Evolutionary conservation across 2,888 invertebrate genomes (phyloP), one percentile per base, ranked within the genome.

Genomic region (Lottia gigantea): DNA sequence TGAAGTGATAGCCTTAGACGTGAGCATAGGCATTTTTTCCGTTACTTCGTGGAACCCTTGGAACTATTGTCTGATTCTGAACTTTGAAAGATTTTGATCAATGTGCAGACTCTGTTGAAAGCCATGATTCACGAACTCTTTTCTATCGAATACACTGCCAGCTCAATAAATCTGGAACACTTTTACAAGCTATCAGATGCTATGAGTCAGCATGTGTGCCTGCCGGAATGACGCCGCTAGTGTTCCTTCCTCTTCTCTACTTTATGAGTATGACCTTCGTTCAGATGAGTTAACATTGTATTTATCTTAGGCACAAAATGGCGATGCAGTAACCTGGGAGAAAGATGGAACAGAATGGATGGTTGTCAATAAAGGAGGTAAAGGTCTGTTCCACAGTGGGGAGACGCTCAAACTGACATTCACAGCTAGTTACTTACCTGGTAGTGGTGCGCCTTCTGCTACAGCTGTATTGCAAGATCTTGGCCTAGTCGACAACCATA

Each of bases 251-350:
- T n/a, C n/a, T n/a, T n/a, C n/a, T n/a, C n/a, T n/a, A n/a, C n/a
- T n/a, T n/a, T n/a, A n/a, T n/a, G n/a, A n/a, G n/a, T 61, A 23
- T 23, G 0, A 23, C 7, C 7, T 19, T 23, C 61, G 23, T 61
- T 63, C 63, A 7, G 25, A 23, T 62, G 3, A n/a, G 25, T 26
- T 23, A 12, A 25, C 26, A 26, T 64, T 31, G 16, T 40, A 3
- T 31, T 40, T 46, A 19, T 45, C 46, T 16, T 66, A 74, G 74
- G 63, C 70, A 25, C 63, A 62, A 80, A 80, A 76, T 77, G 81
- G 80, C 15, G 76, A 78, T 25, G 74, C 77, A 11, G 74, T 81
- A 2, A 73, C 66, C 15, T 70, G 71, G 8, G 73, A 77, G 0
- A 45, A 72, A 2, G 73, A 75, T 26, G 73, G 73, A 12, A 55